These are phyloP conservation scores for Plemyria rubiginata DNA, from an alignment of 2,888 invertebrate species.

Conservation along the genomic window DNA sequence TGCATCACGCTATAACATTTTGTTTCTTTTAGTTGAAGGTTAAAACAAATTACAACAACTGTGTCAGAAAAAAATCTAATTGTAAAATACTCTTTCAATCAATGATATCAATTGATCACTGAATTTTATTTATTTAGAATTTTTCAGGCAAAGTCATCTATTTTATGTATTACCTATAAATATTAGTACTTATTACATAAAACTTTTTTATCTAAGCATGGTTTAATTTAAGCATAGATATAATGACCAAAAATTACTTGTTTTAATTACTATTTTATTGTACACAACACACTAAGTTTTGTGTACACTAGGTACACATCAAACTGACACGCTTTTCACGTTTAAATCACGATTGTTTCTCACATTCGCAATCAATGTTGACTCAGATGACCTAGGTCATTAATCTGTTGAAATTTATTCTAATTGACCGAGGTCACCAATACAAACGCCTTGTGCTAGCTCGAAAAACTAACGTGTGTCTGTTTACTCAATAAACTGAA, in stretches of 20 bases:
- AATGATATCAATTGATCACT: no score
- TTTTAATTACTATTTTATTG: slow-evolving; percentile 1
- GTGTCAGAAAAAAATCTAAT: no score
- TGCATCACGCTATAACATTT: no score
- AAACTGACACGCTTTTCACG: not conserved
- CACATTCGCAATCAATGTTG: not conserved
- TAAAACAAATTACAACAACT: no score
- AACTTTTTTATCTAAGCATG: not conserved
- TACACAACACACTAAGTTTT: not conserved
- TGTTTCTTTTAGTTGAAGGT: no score
- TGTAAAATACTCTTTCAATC: no score
- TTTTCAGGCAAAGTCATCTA: not conserved
- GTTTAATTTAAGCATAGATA: slow-evolving; percentile 7
- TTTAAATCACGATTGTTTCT: not conserved
- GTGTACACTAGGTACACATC: not conserved
- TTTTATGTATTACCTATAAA: not conserved
- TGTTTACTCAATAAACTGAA: slow-evolving; percentile 43
- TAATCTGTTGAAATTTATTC: not conserved
- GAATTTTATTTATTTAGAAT: not conserved
- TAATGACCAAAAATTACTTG: slow-evolving; percentile 23
- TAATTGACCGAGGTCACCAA: slow-evolving; percentile 14
- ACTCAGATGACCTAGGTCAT: slow-evolving; percentile 7
- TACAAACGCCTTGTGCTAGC: not conserved
- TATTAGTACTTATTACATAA: no score
- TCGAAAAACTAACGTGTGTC: slow-evolving; percentile 18